These are phyloP conservation scores for Myripristis jacobus DNA, from an alignment of 2,797 vertebrate species.

Conservation along the genomic window DNA sequence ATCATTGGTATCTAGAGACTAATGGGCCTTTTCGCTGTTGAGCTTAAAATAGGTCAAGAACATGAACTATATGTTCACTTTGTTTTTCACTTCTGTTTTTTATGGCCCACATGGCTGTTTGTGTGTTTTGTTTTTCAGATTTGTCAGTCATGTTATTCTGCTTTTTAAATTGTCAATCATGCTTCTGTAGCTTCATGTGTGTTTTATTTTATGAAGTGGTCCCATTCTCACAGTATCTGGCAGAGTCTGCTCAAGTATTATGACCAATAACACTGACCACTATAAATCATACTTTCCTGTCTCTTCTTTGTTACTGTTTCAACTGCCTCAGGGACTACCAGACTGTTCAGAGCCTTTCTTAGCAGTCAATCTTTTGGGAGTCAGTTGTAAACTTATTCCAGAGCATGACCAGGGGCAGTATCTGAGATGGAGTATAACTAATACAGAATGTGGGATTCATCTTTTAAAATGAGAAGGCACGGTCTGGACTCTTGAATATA, in stretches of 20 bases:
- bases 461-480: too few species aligned
- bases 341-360: background rate
- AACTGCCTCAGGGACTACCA: background rate
- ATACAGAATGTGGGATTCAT: too few species aligned
- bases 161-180: constrained; percentile 7
- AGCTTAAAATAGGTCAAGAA: constrained; percentile 28
- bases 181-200: constrained; percentile 27
- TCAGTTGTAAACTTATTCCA: too few species aligned
- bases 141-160: constrained; percentile 2
- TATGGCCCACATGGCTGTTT: constrained; percentile 10
- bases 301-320: background rate
- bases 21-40: constrained; percentile 47
- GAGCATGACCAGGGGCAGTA: too few species aligned
- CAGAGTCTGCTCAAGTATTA: constrained; percentile 54
- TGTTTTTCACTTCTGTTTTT: constrained; percentile 38
- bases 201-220: constrained; percentile 54
- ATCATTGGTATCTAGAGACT: constrained; percentile 18
- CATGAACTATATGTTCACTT: constrained; percentile 6
- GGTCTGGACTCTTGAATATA: too few species aligned
- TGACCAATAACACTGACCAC: constrained; percentile 14
- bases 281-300: background rate
- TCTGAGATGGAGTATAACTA: too few species aligned
- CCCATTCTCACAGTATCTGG: constrained; percentile 11
- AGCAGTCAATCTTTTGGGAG: background rate
- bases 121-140: background rate